Evolutionary conservation across 1,140 invertebrate genomes (phyloP), one percentile per base, ranked within the genome.

Genomic region (Bombus pyrosoma): DNA sequence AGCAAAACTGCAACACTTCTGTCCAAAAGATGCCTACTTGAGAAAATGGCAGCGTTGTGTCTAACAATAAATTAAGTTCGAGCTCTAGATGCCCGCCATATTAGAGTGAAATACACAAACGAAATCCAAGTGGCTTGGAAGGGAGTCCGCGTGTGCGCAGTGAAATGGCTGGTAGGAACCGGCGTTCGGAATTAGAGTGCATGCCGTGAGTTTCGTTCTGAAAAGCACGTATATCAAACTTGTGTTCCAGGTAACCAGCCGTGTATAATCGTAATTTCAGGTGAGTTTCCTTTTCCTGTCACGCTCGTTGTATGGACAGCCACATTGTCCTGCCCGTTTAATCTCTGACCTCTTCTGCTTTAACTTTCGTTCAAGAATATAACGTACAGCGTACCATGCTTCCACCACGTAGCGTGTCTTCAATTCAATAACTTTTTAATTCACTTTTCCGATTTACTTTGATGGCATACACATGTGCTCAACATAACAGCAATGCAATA

Each of bases 161-260:
- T 80, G 72, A 80, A 76, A 81, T 83, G 66, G 64, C 59, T 41
- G 76, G 34, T 71, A 64, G 53, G 76, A 77, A 77, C 80, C 83
- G 80, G 64, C 74, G 72, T 81, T 86, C 87, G 87, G 88, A 86
- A 89, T 89, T 89, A 86, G 87, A 89, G 84, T 86, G 89, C 85
- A 81, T 81, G 85, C 57, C 73, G 85, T 81, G 81, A 81, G 71
- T 75, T 87, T 87, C 85, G 73, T 89, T 84, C 85, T 15, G 83
- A 72, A 81, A 89, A 84, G 73, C 83, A 85, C 81, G 83, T 69
- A 80, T 80, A 53, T 87, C 74, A 81, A 86, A 89, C 81, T 87
- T 86, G 39, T 28, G 62, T 80, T 72, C 78, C 75, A 71, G 79
- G 76, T 91, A 82, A 74, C 69, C 47, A 72, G 25, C 28, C 66